Base-by-base conservation (phyloP, 2,888 invertebrate species). In the Chromoteleia sp. region DNA sequence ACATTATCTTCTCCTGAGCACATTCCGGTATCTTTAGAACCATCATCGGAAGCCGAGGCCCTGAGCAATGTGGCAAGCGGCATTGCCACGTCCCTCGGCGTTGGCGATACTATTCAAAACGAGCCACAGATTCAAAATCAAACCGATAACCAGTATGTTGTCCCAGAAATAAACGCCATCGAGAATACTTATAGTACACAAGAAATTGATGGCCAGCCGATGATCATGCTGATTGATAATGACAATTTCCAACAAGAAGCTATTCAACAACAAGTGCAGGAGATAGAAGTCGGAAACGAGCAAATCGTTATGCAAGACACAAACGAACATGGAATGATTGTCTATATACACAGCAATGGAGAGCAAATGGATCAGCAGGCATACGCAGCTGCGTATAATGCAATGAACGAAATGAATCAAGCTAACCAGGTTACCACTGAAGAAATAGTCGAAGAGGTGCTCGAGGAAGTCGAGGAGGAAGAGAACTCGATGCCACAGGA, bases 11-110 rank as follows among this genome's bases (percentile, higher is more conserved):
- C 63, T 0, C 54, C 76, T 5, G 67, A 81, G 10, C 74, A 65
- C 3, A 67, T 80, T 12, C 74, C 87, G 0, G 87, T 89, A 25
- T 78, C 89, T 0, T 77, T 93, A n/a, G 92, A 92, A 75, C 92
- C 93, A 0, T 93, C 93, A 50, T 93, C 93, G 0, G 94, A 94
- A 87, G 93, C 93, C 0, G 94, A 93, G 86, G 93, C 93, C 0
- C 88, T 94, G 63, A 93, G 92, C 61, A 93, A 93, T 81, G 94
- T 94, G 0, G 93, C 93, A 0, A 93, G 93, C 45, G 93, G 93
- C 0, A 93, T 94, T 75, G 93, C 94, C 0, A 92, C 94, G 0
- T 93, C 94, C 70, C 88, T 94, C 6, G 93, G 93, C 17, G 90
- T 94, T 58, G 93, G 92, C n/a, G 89, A 90, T 50, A 91, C 93